Percentiles rank a stretch among this genome's conserved stretches.
These are phyloP conservation scores for Premnoplex brunnescens DNA, from an alignment of 2,797 vertebrate species.

Conservation along the genomic window DNA sequence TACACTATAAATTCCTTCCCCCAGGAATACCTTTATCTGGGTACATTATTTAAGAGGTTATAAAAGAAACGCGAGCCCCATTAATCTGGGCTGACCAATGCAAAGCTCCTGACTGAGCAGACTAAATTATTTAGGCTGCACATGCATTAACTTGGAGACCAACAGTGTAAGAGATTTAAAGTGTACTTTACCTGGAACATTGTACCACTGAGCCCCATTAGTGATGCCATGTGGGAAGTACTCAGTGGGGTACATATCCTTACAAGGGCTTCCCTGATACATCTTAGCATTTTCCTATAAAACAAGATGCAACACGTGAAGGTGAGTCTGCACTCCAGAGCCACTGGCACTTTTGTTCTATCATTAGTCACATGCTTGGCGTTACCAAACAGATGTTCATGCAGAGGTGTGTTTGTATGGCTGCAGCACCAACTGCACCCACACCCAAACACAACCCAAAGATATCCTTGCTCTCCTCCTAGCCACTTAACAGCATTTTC, in stretches of 20 bases:
- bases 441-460: background rate
- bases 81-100: background rate
- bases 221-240: conserved; percentile 93
- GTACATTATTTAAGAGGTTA: background rate
- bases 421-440: background rate
- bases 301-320: background rate
- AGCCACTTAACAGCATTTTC: background rate
- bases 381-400: background rate
- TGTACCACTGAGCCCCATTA: conserved; percentile 96
- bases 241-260: conserved; percentile 82
- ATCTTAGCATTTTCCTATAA: conserved; percentile 89
- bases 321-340: background rate
- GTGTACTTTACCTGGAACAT: conserved; percentile 83
- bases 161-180: background rate
- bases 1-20: conserved; percentile 32
- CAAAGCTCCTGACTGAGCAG: background rate
- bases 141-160: background rate
- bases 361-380: background rate
- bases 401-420: accelerated
- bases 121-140: background rate
- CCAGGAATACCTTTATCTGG: background rate
- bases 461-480: background rate
- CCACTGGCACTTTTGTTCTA: background rate
- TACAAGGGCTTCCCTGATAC: conserved; percentile 90
- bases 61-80: background rate